Evolutionary conservation across 2,113 vertebrate genomes (phyloP).

Genomic region (Pyrgilauda ruficollis): DNA sequence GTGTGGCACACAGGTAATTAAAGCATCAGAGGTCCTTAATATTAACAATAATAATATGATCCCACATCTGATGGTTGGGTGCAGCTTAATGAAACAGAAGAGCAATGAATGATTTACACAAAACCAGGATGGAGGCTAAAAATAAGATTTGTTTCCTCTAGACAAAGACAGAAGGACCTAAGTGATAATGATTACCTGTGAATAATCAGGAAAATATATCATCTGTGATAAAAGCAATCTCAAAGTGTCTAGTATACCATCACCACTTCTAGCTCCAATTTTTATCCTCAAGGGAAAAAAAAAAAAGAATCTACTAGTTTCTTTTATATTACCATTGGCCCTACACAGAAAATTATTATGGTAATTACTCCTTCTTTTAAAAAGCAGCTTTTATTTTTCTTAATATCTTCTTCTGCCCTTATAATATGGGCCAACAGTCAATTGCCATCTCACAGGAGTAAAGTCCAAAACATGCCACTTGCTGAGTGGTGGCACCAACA

Average conservation of each 20-base stretch:
- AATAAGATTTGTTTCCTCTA: background rate
- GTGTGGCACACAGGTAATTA: background rate
- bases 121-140: background rate
- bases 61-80: background rate
- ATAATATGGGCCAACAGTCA: rapidly evolving
- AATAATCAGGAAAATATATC: background rate
- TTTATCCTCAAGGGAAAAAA: background rate
- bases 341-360: background rate
- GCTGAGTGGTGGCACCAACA: background rate
- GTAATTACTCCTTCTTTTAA: background rate
- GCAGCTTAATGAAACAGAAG: slow-evolving; percentile 7
- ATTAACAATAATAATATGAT: background rate
- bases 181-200: background rate
- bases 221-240: slow-evolving; percentile 10
- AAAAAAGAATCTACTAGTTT: rapidly evolving
- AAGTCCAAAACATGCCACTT: rapidly evolving
- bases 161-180: slow-evolving; percentile 2
- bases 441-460: background rate
- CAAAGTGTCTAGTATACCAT: background rate
- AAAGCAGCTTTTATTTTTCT: background rate
- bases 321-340: background rate
- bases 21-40: background rate
- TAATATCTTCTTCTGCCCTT: background rate
- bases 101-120: background rate
- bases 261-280: background rate